Evolutionary conservation across 1,140 invertebrate species (phyloP).

Genomic region (Mercenaria mercenaria): DNA sequence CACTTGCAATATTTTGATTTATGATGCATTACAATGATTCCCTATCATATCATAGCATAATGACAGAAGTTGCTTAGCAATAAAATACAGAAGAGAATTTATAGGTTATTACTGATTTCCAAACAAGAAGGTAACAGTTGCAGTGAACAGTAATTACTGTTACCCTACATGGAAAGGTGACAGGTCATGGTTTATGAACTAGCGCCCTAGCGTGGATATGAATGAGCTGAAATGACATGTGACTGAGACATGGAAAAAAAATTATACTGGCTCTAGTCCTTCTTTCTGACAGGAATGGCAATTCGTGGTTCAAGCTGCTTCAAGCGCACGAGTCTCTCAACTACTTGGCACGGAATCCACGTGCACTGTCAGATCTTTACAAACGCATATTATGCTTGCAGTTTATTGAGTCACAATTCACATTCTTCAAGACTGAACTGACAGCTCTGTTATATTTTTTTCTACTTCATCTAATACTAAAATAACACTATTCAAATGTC

Average conservation of each 20-base stretch:
- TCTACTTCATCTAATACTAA: neutral
- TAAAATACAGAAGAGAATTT: too few species aligned
- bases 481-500: neutral
- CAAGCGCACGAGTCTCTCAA: neutral
- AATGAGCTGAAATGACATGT: conserved; percentile 49
- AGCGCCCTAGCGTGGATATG: conserved; percentile 33
- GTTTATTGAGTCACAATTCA: conserved; percentile 7
- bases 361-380: conserved; percentile 4
- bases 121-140: too few species aligned
- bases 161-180: neutral
- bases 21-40: too few species aligned
- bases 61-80: too few species aligned
- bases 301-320: neutral
- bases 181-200: neutral
- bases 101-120: too few species aligned
- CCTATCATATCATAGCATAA: too few species aligned
- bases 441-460: neutral
- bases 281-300: conserved; percentile 10
- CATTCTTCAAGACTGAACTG: neutral
- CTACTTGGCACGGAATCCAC: conserved; percentile 4
- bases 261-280: conserved; percentile 21
- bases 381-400: neutral
- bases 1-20: too few species aligned
- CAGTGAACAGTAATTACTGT: neutral
- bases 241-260: conserved; percentile 28